Evolutionary conservation across 2,113 vertebrate species (phyloP).

Genomic region (Chionis minor): DNA sequence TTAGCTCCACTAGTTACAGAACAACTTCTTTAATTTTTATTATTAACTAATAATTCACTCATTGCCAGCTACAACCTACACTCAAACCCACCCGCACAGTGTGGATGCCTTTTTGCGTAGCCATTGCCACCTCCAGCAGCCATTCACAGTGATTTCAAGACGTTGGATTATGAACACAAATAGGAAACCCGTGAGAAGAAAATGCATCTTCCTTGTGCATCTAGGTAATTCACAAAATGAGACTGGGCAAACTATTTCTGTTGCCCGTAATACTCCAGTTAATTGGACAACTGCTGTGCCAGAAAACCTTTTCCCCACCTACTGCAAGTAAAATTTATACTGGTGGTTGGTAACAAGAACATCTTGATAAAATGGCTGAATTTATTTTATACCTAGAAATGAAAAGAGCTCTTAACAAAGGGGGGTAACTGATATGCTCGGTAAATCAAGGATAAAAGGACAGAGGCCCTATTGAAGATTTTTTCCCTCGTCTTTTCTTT

Average conservation of each 20-base stretch:
- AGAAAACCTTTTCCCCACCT: constrained; percentile 40
- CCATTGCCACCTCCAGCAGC: not conserved
- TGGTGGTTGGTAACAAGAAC: constrained; percentile 66
- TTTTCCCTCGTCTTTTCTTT: constrained; percentile 38
- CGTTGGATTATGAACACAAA: not conserved
- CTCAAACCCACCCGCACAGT: not conserved
- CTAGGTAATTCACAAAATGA: constrained; percentile 20
- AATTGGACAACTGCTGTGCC: constrained; percentile 71
- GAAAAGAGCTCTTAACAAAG: constrained; percentile 69
- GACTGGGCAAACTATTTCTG: constrained; percentile 6
- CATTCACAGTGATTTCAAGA: not conserved
- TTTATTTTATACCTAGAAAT: constrained; percentile 68
- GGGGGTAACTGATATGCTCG: constrained; percentile 60
- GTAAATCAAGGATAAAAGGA: constrained; percentile 71
- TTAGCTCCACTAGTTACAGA: not conserved
- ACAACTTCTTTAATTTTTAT: not conserved
- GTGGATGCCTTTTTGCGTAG: not conserved
- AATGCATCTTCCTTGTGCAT: constrained; percentile 1
- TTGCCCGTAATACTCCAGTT: constrained; percentile 45
- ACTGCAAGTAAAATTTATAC: constrained; percentile 64
- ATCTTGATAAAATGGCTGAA: constrained; percentile 66
- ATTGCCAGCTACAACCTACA: not conserved
- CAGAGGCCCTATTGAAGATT: constrained; percentile 58
- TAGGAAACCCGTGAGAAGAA: not conserved
- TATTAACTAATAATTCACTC: not conserved